A percentile compares a stretch with the other conserved stretches of the same genome.
phyloP scores from a whole-genome alignment of 2,113 vertebrate species.

The Ptychochromis oligacanthus region DNA sequence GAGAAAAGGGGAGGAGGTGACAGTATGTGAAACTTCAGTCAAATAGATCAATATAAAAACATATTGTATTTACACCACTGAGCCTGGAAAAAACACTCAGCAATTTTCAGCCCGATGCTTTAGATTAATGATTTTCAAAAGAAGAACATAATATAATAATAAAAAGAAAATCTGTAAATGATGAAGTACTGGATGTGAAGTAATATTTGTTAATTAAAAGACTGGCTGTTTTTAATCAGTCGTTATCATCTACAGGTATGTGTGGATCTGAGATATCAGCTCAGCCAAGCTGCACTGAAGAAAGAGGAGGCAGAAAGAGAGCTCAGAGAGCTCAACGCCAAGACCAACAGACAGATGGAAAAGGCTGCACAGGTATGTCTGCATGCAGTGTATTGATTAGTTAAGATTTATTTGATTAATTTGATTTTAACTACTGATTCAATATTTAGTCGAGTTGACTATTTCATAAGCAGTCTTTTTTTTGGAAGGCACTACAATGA shows the following conservation, averaged over 20 bases:
- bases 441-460: neutral
- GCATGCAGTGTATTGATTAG: neutral
- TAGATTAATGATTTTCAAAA: neutral
- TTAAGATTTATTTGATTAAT: neutral
- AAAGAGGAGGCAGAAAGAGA: slow-evolving; percentile 92
- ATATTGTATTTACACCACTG: neutral
- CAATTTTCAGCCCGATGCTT: neutral
- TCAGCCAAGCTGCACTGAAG: slow-evolving; percentile 88
- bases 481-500: neutral
- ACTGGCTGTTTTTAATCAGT: neutral
- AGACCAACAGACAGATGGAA: slow-evolving; percentile 86
- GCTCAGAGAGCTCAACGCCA: slow-evolving; percentile 86
- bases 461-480: neutral
- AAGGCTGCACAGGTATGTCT: slow-evolving; percentile 87
- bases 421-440: neutral
- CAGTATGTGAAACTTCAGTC: neutral
- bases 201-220: neutral
- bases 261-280: slow-evolving; percentile 89
- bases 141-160: neutral
- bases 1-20: no score
- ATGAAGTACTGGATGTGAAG: neutral
- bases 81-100: neutral
- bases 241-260: slow-evolving; percentile 82
- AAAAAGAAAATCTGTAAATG: neutral
- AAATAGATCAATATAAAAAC: neutral